Percentiles rank a stretch among this genome's conserved stretches.
Evolutionary conservation across 53 echinoderm and acorn worm species (phyloP).

Genomic region (Astropecten irregularis): DNA sequence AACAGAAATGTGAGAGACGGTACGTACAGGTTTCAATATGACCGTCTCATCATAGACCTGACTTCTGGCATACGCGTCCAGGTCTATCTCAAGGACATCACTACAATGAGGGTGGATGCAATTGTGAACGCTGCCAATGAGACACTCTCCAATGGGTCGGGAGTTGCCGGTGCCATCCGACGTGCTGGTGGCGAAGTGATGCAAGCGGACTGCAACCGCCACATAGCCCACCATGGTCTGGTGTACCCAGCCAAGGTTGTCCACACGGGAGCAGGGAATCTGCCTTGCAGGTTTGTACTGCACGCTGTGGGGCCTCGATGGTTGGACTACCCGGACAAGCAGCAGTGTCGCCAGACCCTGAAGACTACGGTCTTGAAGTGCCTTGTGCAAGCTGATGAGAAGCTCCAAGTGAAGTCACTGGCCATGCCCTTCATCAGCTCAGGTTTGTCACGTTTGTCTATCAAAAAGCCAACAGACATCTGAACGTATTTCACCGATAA

Average conservation of each 20-base stretch:
- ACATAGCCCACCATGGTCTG: conserved; percentile 51
- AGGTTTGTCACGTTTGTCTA: too few species aligned
- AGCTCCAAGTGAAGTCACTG: conserved; percentile 31
- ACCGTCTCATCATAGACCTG: conserved; percentile 5
- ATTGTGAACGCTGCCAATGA: conserved; percentile 71
- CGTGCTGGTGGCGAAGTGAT: conserved; percentile 37
- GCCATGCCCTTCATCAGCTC: conserved; percentile 69
- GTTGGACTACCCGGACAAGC: conserved; percentile 54
- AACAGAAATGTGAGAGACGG: background rate
- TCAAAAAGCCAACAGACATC: too few species aligned
- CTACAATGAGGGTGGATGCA: conserved; percentile 50
- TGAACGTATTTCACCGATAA: too few species aligned
- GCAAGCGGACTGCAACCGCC: conserved; percentile 42
- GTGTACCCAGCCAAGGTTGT: conserved; percentile 60
- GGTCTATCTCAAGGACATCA: conserved; percentile 48
- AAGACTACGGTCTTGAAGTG: conserved; percentile 54
- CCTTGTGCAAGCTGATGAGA: conserved; percentile 33
- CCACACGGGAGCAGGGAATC: conserved; percentile 46
- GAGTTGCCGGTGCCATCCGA: conserved; percentile 58
- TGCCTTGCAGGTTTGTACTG: conserved; percentile 58
- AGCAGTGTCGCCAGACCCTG: conserved; percentile 51
- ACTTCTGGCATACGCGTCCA: conserved; percentile 17
- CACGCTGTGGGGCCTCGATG: conserved; percentile 73
- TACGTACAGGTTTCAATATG: background rate
- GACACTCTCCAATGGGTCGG: conserved; percentile 25